Conservation (phyloP, 2,888 invertebrate species). For the Theretra japonica region DNA sequence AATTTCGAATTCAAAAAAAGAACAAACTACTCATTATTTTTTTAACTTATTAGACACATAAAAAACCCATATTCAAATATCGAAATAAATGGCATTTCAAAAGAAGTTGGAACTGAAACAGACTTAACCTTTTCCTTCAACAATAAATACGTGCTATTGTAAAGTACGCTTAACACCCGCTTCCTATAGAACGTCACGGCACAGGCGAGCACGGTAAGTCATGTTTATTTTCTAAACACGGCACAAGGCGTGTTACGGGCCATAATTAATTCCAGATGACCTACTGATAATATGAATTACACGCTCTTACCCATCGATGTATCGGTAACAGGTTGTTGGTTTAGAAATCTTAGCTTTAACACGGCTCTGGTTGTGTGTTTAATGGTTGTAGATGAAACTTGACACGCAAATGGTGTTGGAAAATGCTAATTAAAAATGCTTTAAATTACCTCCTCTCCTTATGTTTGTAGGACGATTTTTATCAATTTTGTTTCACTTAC, state of each 20-base stretch:
- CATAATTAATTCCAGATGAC: constrained; percentile 30
- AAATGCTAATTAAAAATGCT: neutral
- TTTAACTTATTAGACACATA: neutral
- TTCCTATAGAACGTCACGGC: neutral
- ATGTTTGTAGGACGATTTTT: too few relatives aligned
- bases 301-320: constrained; percentile 30
- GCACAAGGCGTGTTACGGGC: constrained; percentile 21
- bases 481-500: too few relatives aligned
- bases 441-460: neutral
- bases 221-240: constrained; percentile 30
- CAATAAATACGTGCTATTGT: constrained; percentile 4
- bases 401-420: constrained; percentile 14
- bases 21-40: too few relatives aligned
- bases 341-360: constrained; percentile 24
- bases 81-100: neutral
- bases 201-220: constrained; percentile 20
- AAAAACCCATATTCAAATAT: neutral
- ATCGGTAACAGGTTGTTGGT: constrained; percentile 26
- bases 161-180: neutral
- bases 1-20: neutral
- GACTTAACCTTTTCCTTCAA: neutral
- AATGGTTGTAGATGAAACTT: constrained; percentile 1
- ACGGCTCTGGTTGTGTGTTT: neutral
- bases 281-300: constrained; percentile 29
- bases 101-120: neutral